A percentile compares a stretch with the other conserved stretches of the same genome.
These are phyloP conservation scores for Parazoanthus darwini DNA, from an alignment of 92 coral and sea anemone genomes.

Conservation along the genomic window DNA sequence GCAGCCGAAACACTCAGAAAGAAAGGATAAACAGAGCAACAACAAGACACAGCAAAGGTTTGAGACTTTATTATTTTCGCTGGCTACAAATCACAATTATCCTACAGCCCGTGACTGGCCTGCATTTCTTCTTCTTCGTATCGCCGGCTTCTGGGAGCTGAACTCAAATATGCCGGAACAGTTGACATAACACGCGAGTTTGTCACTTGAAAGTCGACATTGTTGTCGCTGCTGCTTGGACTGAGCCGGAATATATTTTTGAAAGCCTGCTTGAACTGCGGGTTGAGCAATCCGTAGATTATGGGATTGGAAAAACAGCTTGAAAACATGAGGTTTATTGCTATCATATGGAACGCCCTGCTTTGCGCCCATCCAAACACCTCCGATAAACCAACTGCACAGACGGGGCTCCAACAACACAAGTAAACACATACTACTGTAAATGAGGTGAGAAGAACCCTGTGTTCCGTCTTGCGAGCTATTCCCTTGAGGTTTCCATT, in stretches of 20 bases:
- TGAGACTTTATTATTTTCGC: no score
- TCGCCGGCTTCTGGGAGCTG: neutral
- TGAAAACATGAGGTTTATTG: slow-evolving; percentile 56
- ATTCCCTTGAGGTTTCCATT: slow-evolving; percentile 1
- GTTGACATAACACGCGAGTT: slow-evolving; percentile 11
- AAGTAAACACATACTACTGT: slow-evolving; percentile 73
- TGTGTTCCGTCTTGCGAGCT: slow-evolving; percentile 50
- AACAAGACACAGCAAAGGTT: no score
- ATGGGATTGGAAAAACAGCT: slow-evolving; percentile 72
- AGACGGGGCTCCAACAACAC: slow-evolving; percentile 72
- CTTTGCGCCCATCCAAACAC: slow-evolving; percentile 52
- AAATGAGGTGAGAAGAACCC: slow-evolving; percentile 65
- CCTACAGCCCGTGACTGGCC: no score
- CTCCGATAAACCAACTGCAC: slow-evolving; percentile 62
- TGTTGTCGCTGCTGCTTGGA: neutral
- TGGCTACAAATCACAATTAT: no score
- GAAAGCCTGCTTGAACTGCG: slow-evolving; percentile 72
- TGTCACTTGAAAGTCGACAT: neutral
- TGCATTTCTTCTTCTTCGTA: neutral
- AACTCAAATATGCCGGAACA: neutral
- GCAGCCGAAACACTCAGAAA: no score
- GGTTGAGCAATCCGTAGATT: slow-evolving; percentile 80
- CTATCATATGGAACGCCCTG: slow-evolving; percentile 44
- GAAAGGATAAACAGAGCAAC: no score
- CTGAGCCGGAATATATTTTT: slow-evolving; percentile 9